These are phyloP conservation scores for Allolobophora icterica DNA, from an alignment of 2,888 invertebrate species.

Conservation along the genomic window DNA sequence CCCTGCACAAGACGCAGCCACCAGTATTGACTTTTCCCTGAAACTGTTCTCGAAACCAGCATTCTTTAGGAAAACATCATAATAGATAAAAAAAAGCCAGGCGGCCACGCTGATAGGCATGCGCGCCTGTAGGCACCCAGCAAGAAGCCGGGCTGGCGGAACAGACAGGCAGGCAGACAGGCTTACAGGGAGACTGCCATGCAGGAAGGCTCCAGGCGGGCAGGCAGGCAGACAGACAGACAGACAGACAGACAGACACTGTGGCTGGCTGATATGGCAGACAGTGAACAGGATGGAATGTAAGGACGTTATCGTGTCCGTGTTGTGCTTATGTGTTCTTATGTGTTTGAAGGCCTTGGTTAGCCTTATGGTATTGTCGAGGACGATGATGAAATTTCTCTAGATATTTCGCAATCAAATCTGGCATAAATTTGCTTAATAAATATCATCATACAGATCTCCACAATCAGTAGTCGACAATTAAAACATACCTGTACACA, in stretches of 20 bases:
- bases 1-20: neutral
- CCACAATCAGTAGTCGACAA: too few species aligned
- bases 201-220: too few species aligned
- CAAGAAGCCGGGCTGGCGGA: neutral
- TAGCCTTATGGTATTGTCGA: too few species aligned
- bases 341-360: too few species aligned
- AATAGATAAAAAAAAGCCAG: neutral
- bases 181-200: neutral
- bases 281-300: neutral
- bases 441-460: neutral
- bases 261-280: too few species aligned
- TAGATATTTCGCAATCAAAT: neutral
- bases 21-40: slow-evolving; percentile 17
- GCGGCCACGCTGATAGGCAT: neutral
- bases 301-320: neutral
- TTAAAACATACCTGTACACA: too few species aligned
- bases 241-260: neutral
- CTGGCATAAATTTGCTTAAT: neutral
- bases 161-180: neutral
- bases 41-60: neutral
- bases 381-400: neutral
- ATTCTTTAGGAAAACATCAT: neutral
- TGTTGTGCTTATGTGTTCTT: too few species aligned
- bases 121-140: neutral
- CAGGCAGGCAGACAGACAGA: neutral